phyloP scores from a whole-genome alignment of 2,113 vertebrate genomes.

The Chionis minor region DNA sequence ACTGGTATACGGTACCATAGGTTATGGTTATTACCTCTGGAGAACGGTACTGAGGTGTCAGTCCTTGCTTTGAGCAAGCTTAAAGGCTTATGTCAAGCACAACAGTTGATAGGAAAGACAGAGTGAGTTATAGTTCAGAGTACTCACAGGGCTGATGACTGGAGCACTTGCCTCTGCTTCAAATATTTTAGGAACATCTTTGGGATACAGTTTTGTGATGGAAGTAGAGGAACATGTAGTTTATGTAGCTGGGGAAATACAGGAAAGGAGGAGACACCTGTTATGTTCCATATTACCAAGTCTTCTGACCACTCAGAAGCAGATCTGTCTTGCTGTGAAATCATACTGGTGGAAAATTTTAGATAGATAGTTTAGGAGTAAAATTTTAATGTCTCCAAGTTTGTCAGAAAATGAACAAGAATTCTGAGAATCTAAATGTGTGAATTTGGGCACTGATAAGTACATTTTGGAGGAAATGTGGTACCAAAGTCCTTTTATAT shows the following conservation, averaged over 20 bases:
- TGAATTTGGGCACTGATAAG: not conserved
- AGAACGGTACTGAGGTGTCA: not conserved
- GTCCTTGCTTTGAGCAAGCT: not conserved
- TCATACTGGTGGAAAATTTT: not conserved
- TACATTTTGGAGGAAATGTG: not conserved
- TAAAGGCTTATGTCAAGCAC: not conserved
- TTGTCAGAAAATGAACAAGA: not conserved
- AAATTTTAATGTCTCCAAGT: not conserved
- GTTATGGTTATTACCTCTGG: not conserved
- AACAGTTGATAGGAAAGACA: not conserved
- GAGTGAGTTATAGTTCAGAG: not conserved
- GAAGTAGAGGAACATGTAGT: not conserved
- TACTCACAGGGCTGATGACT: not conserved
- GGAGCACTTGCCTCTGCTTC: not conserved
- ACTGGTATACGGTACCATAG: not conserved
- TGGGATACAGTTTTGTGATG: not conserved
- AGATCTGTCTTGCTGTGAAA: not conserved
- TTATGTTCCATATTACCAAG: not conserved
- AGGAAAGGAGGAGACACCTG: not conserved
- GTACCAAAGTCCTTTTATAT: not conserved
- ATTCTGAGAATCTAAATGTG: not conserved
- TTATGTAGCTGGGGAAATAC: not conserved
- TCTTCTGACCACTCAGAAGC: not conserved
- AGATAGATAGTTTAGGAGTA: not conserved
- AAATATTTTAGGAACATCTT: not conserved